Base-by-base conservation (phyloP, 2,888 invertebrate species). In the Habrosyne pyritoides region DNA sequence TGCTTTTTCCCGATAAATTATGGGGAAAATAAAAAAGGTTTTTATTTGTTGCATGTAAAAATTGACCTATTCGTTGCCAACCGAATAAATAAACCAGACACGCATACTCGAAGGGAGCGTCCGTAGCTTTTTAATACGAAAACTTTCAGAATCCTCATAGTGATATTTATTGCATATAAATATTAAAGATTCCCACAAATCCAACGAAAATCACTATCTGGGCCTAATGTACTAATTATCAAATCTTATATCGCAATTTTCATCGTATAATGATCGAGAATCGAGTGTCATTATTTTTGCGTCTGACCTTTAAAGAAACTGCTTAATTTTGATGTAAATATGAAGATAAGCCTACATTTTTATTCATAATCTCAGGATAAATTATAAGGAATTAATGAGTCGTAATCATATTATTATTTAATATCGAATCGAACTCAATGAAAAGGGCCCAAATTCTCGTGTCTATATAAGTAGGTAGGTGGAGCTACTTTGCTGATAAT, bases 251-350 rank as follows among this genome's bases (percentile, higher is more conserved):
- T 30, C 30, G 12, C 30, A 5, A 36, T 6, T 36, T 36, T 14
- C 36, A 5, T 36, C 36, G 36, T 36, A 36, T 30, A 12, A 30
- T n/a, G n/a, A n/a, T n/a, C n/a, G n/a, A 24, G 24, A 24, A 7
- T 5, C 7, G 14, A n/a, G 14, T 14, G 54, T 62, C 68, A 75
- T 73, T 66, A 64, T 71, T 74, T 71, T 65, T 74, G 60, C 62
- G 67, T 71, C 66, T 77, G 79, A 83, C 79, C 75, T 83, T 81
- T 83, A 60, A 46, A 64, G 66, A 59, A 66, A 36, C 53, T 47
- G 56, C 49, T 66, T 64, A 10, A 62, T 63, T 66, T 55, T 62
- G 61, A 71, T 61, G 61, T 54, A 61, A 66, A 66, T 63, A 64
- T 66, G 55, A 64, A 57, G 62, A 54, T 66, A 64, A 71, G 66